phyloP scores from a whole-genome alignment of 1,140 invertebrate species.

The Tenebrio molitor region DNA sequence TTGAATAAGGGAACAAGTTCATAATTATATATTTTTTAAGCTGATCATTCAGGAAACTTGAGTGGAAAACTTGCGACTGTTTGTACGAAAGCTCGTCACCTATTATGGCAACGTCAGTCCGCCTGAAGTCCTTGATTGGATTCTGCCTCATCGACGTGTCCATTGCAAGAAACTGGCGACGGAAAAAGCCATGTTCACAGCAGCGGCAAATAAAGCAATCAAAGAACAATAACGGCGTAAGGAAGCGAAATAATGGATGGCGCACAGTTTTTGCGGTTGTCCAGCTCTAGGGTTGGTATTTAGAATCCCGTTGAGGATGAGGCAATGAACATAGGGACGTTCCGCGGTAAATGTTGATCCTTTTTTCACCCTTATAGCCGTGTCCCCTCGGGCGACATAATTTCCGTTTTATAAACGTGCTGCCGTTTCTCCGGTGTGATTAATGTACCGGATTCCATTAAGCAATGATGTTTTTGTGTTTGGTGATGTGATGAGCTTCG shows the following conservation, averaged over 20 bases:
- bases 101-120: constrained; percentile 1
- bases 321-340: constrained; percentile 37
- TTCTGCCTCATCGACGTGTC: constrained; percentile 16
- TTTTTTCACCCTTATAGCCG: constrained; percentile 53
- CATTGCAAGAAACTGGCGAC: constrained; percentile 18
- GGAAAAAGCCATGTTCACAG: constrained; percentile 31
- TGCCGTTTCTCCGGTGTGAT: constrained; percentile 60
- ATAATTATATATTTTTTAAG: too few relatives aligned
- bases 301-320: constrained; percentile 31
- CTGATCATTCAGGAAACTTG: too few relatives aligned
- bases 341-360: constrained; percentile 49
- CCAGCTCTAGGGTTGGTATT: constrained; percentile 40
- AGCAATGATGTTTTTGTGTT: constrained; percentile 64
- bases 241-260: constrained; percentile 45
- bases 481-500: constrained; percentile 54
- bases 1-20: too few relatives aligned
- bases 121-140: constrained; percentile 23
- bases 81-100: too few relatives aligned
- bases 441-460: constrained; percentile 65
- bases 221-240: constrained; percentile 41
- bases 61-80: too few relatives aligned
- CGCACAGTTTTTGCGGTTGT: constrained; percentile 38
- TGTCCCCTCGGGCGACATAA: constrained; percentile 64
- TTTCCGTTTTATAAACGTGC: constrained; percentile 65
- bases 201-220: constrained; percentile 42